phyloP scores from a whole-genome alignment of 2,888 invertebrate genomes.

The Margaritifera margaritifera region DNA sequence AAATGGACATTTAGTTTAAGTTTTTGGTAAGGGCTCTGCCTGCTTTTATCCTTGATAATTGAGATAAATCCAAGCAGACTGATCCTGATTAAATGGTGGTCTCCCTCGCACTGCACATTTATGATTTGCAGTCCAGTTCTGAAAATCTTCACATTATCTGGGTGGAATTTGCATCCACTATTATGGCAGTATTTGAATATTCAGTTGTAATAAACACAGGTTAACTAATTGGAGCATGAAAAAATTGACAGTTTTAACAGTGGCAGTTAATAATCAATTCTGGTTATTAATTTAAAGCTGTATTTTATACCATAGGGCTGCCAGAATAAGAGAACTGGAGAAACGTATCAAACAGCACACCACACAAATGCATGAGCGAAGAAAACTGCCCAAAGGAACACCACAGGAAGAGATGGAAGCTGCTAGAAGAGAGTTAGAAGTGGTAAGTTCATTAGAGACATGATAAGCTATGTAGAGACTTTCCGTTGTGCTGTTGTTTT shows the following conservation, averaged over 20 bases:
- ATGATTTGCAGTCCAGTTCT: no score
- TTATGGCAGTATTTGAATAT: no score
- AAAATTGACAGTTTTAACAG: neutral
- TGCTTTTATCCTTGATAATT: no score
- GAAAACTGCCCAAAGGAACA: constrained; percentile 64
- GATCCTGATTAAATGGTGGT: no score
- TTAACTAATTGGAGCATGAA: neutral
- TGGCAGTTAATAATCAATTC: neutral
- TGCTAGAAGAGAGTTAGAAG: constrained; percentile 65
- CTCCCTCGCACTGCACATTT: no score
- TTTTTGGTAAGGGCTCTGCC: no score
- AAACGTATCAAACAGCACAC: constrained; percentile 66
- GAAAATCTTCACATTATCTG: no score
- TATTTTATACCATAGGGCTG: constrained; percentile 38
- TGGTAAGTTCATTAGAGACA: constrained; percentile 56
- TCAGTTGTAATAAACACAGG: no score
- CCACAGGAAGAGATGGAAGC: constrained; percentile 70
- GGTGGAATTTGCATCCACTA: no score
- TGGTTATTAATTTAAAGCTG: neutral
- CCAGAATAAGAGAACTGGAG: constrained; percentile 64
- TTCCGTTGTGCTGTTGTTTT: neutral
- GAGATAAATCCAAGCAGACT: no score
- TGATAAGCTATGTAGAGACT: neutral
- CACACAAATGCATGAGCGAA: constrained; percentile 63
- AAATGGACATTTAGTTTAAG: no score